Conservation (phyloP, 2,888 invertebrate genomes). For the Scelioninae gen. 2 region DNA sequence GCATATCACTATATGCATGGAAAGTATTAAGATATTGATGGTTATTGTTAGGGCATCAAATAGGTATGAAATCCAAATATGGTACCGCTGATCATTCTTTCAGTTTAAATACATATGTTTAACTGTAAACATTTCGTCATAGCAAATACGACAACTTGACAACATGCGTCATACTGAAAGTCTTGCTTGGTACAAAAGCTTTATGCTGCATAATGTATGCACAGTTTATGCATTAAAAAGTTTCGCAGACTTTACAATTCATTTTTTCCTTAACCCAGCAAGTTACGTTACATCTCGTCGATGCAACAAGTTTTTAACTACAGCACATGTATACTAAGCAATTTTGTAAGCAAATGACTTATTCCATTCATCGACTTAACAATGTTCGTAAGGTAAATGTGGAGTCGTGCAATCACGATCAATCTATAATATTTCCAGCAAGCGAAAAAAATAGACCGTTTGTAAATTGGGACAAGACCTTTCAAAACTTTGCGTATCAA, state of each 20-base stretch:
- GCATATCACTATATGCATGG: too few relatives aligned
- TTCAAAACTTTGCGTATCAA: slow-evolving; percentile 19
- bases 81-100: too few relatives aligned
- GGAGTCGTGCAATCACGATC: slow-evolving; percentile 5
- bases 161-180: slow-evolving; percentile 34
- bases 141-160: slow-evolving; percentile 17
- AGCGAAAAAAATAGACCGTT: background rate
- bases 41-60: too few relatives aligned
- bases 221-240: slow-evolving; percentile 52
- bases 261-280: slow-evolving; percentile 43
- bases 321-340: slow-evolving; percentile 21
- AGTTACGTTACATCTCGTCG: slow-evolving; percentile 38
- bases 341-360: slow-evolving; percentile 42
- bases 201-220: slow-evolving; percentile 32
- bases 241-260: slow-evolving; percentile 40
- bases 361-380: slow-evolving; percentile 26
- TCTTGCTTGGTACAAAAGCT: slow-evolving; percentile 22
- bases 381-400: slow-evolving; percentile 37
- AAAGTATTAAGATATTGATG: too few relatives aligned
- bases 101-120: too few relatives aligned
- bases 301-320: slow-evolving; percentile 50
- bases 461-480: slow-evolving; percentile 18
- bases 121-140: slow-evolving; percentile 15
- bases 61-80: too few relatives aligned
- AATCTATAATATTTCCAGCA: background rate